Percentiles rank a stretch among this genome's conserved stretches.
phyloP scores from a whole-genome alignment of 2,113 vertebrate species.

The Macheiramphus alcinus region DNA sequence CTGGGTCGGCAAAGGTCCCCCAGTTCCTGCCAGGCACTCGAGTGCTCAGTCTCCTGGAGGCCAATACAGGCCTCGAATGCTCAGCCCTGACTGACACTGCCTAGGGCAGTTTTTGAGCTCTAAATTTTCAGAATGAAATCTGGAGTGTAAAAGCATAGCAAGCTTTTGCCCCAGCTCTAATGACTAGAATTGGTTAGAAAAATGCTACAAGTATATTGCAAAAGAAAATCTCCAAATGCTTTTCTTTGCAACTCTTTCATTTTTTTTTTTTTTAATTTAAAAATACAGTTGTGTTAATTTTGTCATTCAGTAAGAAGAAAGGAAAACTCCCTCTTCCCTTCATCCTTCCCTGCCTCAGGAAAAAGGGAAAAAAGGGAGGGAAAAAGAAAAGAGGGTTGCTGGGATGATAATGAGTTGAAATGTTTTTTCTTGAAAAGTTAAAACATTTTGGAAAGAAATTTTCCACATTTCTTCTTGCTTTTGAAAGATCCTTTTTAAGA shows the following conservation, averaged over 20 bases:
- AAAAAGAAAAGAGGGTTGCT: background rate
- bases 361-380: background rate
- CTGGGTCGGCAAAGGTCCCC: background rate
- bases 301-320: background rate
- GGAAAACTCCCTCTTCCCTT: background rate
- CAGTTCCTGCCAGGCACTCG: background rate
- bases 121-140: background rate
- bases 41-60: background rate
- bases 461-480: conserved; percentile 1
- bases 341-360: background rate
- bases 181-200: background rate
- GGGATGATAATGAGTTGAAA: conserved; percentile 1
- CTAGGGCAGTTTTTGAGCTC: background rate
- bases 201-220: background rate
- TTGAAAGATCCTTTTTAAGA: conserved; percentile 13
- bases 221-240: background rate
- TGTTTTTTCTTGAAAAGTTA: conserved; percentile 23
- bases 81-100: background rate
- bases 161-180: background rate
- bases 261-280: background rate
- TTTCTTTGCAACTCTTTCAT: background rate
- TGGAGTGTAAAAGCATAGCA: background rate
- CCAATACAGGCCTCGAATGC: background rate
- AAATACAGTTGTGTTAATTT: background rate
- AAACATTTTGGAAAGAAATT: background rate